Percentiles rank a stretch among this genome's conserved stretches.
Evolutionary conservation across 2,888 invertebrate genomes (phyloP).

Genomic region (Hecatera dysodea): DNA sequence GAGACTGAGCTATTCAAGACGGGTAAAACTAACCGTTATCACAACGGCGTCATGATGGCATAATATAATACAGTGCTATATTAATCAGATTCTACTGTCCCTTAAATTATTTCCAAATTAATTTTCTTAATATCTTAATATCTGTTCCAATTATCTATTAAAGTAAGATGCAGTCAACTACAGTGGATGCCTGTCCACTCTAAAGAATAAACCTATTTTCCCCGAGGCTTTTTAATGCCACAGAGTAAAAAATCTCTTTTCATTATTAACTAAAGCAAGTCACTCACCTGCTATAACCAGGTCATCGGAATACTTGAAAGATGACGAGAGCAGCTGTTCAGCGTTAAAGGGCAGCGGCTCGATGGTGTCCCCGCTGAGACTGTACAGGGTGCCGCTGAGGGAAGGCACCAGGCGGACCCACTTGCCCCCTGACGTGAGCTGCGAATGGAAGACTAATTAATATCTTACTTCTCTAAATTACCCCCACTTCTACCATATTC

Average conservation of each 20-base stretch:
- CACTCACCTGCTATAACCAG: constrained; percentile 94
- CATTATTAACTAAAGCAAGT: background rate
- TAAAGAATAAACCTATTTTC: too few relatives aligned
- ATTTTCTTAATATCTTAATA: too few relatives aligned
- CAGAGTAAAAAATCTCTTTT: background rate
- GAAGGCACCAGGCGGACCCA: constrained; percentile 98
- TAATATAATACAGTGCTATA: too few relatives aligned
- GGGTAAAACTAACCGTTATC: too few relatives aligned
- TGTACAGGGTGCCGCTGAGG: constrained; percentile 97
- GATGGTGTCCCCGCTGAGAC: constrained; percentile 96
- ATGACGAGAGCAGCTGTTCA: constrained; percentile 96
- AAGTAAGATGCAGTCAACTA: too few relatives aligned
- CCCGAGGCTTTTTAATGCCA: too few relatives aligned
- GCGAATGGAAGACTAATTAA: constrained; percentile 64
- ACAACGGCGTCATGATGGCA: too few relatives aligned
- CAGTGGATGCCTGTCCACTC: too few relatives aligned
- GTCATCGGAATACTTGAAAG: constrained; percentile 96
- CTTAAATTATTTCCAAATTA: too few relatives aligned
- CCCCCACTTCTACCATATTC: background rate
- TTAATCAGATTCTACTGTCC: too few relatives aligned
- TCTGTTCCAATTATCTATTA: too few relatives aligned
- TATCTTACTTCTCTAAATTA: background rate
- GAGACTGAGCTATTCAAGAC: too few relatives aligned
- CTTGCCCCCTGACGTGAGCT: constrained; percentile 96
- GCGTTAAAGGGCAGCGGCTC: constrained; percentile 97